Base-by-base conservation (phyloP, 2,888 invertebrate genomes). In the Sabellastarte sp. region DNA sequence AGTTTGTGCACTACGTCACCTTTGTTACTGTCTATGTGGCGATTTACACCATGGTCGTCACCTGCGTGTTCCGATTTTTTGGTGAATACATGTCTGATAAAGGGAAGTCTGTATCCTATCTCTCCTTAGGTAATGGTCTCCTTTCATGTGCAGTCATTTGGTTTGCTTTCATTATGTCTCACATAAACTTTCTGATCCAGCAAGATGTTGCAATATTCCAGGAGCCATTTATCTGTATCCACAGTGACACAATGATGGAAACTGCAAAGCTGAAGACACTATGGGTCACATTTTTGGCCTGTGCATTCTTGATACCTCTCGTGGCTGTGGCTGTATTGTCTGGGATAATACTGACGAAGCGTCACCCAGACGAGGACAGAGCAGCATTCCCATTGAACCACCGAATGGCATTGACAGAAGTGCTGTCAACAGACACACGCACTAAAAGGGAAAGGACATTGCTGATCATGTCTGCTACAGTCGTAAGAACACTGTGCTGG, bases 21-120 rank as follows among this genome's bases (percentile, higher is more conserved):
- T 69, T 69, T 56, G 72, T 72, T 32, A 67, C 64, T n/a, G 65
- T 69, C 24, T 71, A 72, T 60, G 72, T 72, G 32, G 41, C 62
- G 29, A 64, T 71, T 51, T 72, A 72, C 68, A 70, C 67, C 26
- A 61, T 72, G 28, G 72, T 72, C 51, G 70, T 69, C 15, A 53
- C 65, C 30, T 72, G 70, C 50, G 60, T 72, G 28, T 72, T 71
- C 65, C 41, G 67, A 20, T 70, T 69, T 52, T 67, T 30, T 56
- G 33, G 60, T 26, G 67, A 63, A 33, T 32, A 51, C 29, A 41
- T 68, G 52, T 28, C 61, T 28, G n/a, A n/a, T n/a, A n/a, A n/a
- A n/a, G 50, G 51, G 1, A 63, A 63, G 30, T 63, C 53, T 55
- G 32, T 30, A 32, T 28, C 31, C 3, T 30, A 60, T 0, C 41